Evolutionary conservation across 2,888 invertebrate genomes (phyloP).

Genomic region (Macaria liturata): DNA sequence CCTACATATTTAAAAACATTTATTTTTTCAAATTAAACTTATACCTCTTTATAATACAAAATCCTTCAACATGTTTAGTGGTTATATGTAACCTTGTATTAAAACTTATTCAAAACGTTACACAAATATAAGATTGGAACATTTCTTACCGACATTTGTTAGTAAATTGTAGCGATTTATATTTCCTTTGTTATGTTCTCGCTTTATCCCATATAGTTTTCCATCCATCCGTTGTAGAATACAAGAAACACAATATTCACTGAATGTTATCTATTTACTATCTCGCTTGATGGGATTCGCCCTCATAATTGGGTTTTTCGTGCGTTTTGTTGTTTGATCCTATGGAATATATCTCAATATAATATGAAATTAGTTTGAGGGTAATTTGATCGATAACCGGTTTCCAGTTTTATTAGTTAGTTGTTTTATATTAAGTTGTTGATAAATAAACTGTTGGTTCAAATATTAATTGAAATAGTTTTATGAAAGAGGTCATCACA

Average conservation of each 20-base stretch:
- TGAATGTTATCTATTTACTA: constrained; percentile 22
- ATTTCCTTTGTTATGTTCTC: constrained; percentile 55
- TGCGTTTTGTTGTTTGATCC: neutral
- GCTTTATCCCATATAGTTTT: constrained; percentile 55
- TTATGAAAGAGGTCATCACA: too few species aligned
- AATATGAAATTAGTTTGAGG: too few species aligned
- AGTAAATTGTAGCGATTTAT: constrained; percentile 63
- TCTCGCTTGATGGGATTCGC: constrained; percentile 18
- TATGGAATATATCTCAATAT: too few species aligned
- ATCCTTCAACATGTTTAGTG: too few species aligned
- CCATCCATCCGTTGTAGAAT: constrained; percentile 52
- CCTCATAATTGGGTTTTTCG: constrained; percentile 2
- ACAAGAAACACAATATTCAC: constrained; percentile 26
- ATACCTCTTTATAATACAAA: too few species aligned
- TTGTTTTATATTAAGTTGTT: too few species aligned
- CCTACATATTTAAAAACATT: too few species aligned
- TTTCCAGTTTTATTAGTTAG: too few species aligned
- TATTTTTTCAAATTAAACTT: too few species aligned
- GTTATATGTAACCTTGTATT: neutral
- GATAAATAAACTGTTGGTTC: too few species aligned
- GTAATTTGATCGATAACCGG: too few species aligned
- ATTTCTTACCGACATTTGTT: constrained; percentile 63
- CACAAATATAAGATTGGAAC: constrained; percentile 58
- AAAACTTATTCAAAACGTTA: constrained; percentile 43
- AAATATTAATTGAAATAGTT: too few species aligned